Evolutionary conservation across 2,888 invertebrate genomes (phyloP).

Genomic region (Hofmannophila pseudospretella): DNA sequence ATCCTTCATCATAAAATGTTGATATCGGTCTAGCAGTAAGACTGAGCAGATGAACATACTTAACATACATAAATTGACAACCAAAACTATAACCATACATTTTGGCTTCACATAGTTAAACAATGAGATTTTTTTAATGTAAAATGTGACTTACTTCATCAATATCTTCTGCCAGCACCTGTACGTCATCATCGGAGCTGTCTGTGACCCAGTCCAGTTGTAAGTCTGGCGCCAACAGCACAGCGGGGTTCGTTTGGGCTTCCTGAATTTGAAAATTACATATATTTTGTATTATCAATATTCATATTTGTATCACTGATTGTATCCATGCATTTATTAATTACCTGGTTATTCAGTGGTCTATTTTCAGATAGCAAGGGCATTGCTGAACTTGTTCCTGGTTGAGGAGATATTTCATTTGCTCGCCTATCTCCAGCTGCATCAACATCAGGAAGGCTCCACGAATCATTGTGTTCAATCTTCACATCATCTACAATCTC

Average conservation of each 20-base stretch:
- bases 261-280: too few species aligned
- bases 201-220: slow-evolving; percentile 86
- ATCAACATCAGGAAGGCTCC: slow-evolving; percentile 32
- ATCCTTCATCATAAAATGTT: too few species aligned
- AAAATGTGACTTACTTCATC: slow-evolving; percentile 37
- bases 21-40: too few species aligned
- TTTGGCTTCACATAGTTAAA: too few species aligned
- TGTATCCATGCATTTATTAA: too few species aligned
- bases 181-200: slow-evolving; percentile 82
- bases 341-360: slow-evolving; percentile 7
- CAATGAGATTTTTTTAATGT: not conserved
- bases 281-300: too few species aligned
- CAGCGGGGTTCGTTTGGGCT: slow-evolving; percentile 24
- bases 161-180: slow-evolving; percentile 56
- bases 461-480: slow-evolving; percentile 28
- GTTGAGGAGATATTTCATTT: slow-evolving; percentile 49
- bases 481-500: slow-evolving; percentile 39
- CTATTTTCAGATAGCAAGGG: slow-evolving; percentile 23
- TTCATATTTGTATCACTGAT: too few species aligned
- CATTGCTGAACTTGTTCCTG: slow-evolving; percentile 53
- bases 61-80: too few species aligned
- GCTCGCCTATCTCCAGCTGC: slow-evolving; percentile 39
- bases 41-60: too few species aligned
- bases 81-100: too few species aligned
- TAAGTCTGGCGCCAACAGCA: slow-evolving; percentile 83